Evolutionary conservation across 1,140 invertebrate genomes (phyloP).

Genomic region (Rhysida immarginata): DNA sequence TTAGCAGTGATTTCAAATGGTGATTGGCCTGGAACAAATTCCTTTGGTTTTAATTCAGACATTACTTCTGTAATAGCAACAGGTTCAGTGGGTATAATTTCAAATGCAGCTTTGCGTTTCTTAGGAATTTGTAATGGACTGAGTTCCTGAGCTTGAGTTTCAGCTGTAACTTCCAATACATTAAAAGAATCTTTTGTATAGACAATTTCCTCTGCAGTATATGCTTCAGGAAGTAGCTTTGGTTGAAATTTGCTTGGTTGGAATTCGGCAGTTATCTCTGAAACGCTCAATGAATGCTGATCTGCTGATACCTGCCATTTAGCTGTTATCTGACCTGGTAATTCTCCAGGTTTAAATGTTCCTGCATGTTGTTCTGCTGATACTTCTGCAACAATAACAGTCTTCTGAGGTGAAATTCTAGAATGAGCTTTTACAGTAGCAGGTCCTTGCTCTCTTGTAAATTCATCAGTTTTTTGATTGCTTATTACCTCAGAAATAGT

Average conservation of each 20-base stretch:
- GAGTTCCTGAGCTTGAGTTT: not conserved
- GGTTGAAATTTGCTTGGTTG: conserved; percentile 13
- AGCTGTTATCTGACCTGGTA: conserved; percentile 14
- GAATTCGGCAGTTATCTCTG: conserved; percentile 11
- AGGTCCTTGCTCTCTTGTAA: conserved; percentile 8
- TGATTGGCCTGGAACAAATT: conserved; percentile 11
- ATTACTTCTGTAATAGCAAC: conserved; percentile 13
- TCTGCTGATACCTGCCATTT: conserved; percentile 8
- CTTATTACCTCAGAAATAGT: not conserved
- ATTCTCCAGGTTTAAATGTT: conserved; percentile 20
- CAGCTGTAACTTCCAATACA: not conserved
- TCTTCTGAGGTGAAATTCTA: conserved; percentile 11
- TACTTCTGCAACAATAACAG: conserved; percentile 14
- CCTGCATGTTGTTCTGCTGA: conserved; percentile 9
- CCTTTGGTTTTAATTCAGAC: conserved; percentile 10
- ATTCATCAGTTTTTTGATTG: conserved; percentile 10
- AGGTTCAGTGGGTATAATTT: conserved; percentile 9
- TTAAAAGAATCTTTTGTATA: not conserved
- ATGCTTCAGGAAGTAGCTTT: conserved; percentile 12
- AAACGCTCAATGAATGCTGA: conserved; percentile 14
- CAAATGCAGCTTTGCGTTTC: not conserved
- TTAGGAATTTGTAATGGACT: not conserved
- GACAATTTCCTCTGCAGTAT: not conserved
- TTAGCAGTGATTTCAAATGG: conserved; percentile 8
- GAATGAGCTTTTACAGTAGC: conserved; percentile 6